A percentile compares a stretch with the other conserved stretches of the same genome.
Evolutionary conservation across 2,113 vertebrate species (phyloP).

Genomic region (Phalacrocorax aristotelis): DNA sequence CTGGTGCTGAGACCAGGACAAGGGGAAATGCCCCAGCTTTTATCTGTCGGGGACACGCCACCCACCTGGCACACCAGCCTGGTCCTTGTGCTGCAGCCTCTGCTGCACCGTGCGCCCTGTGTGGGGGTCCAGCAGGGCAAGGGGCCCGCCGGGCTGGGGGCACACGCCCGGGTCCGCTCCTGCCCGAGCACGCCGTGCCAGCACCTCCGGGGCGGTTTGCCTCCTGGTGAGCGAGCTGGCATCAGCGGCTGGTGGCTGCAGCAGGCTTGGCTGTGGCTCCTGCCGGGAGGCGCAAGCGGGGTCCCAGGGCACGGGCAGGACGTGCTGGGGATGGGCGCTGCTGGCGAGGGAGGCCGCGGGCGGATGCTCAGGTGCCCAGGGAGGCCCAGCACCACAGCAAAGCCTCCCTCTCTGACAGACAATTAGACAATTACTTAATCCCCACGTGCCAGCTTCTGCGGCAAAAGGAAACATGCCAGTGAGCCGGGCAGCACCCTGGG

Average conservation of each 20-base stretch:
- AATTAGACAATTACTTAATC: not conserved
- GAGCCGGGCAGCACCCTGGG: not conserved
- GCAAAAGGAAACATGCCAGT: not conserved
- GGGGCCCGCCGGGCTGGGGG: not conserved
- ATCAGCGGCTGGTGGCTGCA: not conserved
- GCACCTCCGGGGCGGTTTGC: not conserved
- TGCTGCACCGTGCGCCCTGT: rapidly evolving
- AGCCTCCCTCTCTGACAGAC: not conserved
- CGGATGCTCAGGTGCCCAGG: rapidly evolving
- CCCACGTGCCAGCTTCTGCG: not conserved
- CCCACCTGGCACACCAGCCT: not conserved
- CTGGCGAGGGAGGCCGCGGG: not conserved
- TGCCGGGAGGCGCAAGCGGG: not conserved
- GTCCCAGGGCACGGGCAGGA: not conserved
- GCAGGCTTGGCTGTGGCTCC: not conserved
- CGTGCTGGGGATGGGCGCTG: not conserved
- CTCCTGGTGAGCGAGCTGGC: rapidly evolving
- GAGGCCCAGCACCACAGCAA: not conserved
- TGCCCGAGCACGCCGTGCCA: rapidly evolving
- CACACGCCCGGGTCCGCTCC: rapidly evolving
- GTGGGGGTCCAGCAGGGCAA: not conserved
- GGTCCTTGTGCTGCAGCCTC: not conserved
- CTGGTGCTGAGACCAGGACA: not conserved
- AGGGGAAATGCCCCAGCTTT: not conserved
- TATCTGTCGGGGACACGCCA: not conserved